Conservation (phyloP, 2,888 invertebrate genomes). For the Drosophila limbata region DNA sequence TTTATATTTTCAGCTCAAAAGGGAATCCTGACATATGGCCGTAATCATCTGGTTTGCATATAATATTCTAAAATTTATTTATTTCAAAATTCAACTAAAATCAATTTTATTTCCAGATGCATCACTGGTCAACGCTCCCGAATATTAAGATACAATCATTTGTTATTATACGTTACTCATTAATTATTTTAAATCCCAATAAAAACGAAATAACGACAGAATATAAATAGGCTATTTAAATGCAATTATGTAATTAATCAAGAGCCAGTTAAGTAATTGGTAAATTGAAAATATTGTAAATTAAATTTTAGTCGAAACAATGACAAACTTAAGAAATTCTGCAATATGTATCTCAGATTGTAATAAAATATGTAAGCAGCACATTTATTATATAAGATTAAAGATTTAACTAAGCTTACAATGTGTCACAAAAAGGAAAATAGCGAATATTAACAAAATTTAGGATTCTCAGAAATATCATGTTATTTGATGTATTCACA, state of each 20-base stretch:
- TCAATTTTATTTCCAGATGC: constrained; percentile 26
- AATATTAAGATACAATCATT: constrained; percentile 1
- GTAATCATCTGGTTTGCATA: constrained; percentile 34
- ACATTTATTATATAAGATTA: background rate
- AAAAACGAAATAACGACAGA: background rate
- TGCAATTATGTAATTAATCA: background rate
- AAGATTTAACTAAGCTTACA: background rate
- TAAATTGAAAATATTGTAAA: background rate
- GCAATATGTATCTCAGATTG: background rate
- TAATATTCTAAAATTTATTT: background rate
- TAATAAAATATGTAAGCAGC: background rate
- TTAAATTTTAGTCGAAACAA: background rate
- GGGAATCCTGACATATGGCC: background rate
- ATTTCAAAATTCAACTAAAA: constrained; percentile 12
- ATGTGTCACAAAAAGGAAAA: background rate
- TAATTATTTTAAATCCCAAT: constrained; percentile 4
- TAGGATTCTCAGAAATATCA: background rate
- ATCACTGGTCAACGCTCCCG: background rate
- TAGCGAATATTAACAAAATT: background rate
- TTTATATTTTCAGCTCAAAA: constrained; percentile 25
- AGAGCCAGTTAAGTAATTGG: background rate
- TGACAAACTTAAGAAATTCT: background rate
- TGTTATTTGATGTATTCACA: background rate
- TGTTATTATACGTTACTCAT: background rate
- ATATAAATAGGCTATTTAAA: background rate